A percentile compares a stretch with the other conserved stretches of the same genome.
These are phyloP conservation scores for Gephyroberyx darwinii DNA, from an alignment of 2,797 vertebrate genomes.

Conservation along the genomic window DNA sequence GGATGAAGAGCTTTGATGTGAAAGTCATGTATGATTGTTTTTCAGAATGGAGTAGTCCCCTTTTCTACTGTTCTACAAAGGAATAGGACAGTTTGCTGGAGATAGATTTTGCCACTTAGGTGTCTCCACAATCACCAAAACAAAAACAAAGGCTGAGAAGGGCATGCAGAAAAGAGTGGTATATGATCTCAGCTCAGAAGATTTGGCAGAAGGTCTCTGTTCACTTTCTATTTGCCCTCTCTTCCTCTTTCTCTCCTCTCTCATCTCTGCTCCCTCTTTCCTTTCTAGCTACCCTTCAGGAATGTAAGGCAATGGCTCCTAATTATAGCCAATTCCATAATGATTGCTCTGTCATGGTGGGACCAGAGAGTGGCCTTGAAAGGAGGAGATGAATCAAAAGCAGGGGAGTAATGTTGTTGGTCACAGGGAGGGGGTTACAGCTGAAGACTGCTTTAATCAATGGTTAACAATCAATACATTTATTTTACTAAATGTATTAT, in stretches of 20 bases:
- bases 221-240: slow-evolving; percentile 13
- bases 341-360: slow-evolving; percentile 42
- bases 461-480: slow-evolving; percentile 21
- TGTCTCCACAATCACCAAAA: neutral
- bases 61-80: neutral
- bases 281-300: slow-evolving; percentile 7
- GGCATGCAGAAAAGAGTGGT: slow-evolving; percentile 10
- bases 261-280: slow-evolving; percentile 4
- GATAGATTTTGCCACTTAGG: neutral
- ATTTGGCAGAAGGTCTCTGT: slow-evolving; percentile 48
- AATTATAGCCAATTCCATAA: slow-evolving; percentile 66
- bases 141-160: slow-evolving; percentile 8
- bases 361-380: slow-evolving; percentile 28
- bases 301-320: slow-evolving; percentile 45
- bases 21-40: neutral
- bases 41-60: neutral
- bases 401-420: neutral
- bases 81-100: neutral
- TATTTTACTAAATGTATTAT: slow-evolving; percentile 31
- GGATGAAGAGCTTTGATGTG: slow-evolving; percentile 13
- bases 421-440: neutral
- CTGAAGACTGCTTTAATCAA: slow-evolving; percentile 9
- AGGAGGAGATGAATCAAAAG: slow-evolving; percentile 36
- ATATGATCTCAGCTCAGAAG: slow-evolving; percentile 3
- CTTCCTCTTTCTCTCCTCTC: slow-evolving; percentile 18